Evolutionary conservation across 2,888 invertebrate species (phyloP).

Genomic region (Drosophila buzzatii): DNA sequence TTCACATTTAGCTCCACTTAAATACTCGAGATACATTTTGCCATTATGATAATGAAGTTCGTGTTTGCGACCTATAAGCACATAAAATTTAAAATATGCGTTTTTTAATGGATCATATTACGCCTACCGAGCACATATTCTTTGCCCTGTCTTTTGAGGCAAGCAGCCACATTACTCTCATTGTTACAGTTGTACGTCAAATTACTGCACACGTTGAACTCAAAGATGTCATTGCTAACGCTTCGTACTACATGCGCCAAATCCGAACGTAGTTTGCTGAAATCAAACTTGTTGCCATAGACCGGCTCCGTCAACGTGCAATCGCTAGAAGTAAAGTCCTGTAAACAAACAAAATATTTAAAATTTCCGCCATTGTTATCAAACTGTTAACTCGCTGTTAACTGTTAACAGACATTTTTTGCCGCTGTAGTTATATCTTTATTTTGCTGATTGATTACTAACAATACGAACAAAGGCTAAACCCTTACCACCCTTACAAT

Average conservation of each 20-base stretch:
- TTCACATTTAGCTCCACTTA: conserved; percentile 81
- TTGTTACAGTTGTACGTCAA: conserved; percentile 78
- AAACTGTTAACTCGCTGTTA: conserved; percentile 19
- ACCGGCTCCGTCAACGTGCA: conserved; percentile 83
- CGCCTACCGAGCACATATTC: conserved; percentile 82
- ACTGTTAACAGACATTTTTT: conserved; percentile 31
- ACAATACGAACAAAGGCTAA: conserved; percentile 47
- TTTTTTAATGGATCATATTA: conserved; percentile 1
- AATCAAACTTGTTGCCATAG: conserved; percentile 83
- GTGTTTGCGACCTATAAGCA: conserved; percentile 78
- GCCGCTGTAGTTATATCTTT: not conserved
- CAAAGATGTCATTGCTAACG: conserved; percentile 72
- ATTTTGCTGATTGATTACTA: conserved; percentile 35
- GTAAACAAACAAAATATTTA: conserved; percentile 11
- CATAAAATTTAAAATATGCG: not conserved
- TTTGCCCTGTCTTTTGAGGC: conserved; percentile 75
- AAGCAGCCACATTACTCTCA: conserved; percentile 81
- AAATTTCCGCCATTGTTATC: conserved; percentile 23
- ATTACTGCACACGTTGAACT: conserved; percentile 84
- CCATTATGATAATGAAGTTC: conserved; percentile 81
- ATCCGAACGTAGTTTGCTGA: conserved; percentile 80
- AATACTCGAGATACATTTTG: conserved; percentile 82
- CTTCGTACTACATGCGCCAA: conserved; percentile 75
- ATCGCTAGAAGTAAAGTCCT: conserved; percentile 71
- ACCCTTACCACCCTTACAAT: not conserved